Percentiles rank a stretch among this genome's conserved stretches.
Evolutionary conservation across 2,113 vertebrate genomes (phyloP).

Genomic region (Semicossyphus pulcher): DNA sequence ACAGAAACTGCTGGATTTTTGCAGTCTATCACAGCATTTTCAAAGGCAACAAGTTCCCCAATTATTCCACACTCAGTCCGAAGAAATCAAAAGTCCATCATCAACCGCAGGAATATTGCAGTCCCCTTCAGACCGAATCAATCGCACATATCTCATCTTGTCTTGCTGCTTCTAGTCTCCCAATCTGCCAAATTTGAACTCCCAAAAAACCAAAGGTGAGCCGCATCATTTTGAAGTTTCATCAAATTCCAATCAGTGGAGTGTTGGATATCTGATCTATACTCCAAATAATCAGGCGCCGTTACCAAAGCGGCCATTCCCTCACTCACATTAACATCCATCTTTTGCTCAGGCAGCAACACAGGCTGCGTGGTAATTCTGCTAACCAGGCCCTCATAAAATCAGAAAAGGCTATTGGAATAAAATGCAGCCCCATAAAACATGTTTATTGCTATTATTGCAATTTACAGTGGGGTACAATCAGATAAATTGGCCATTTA

Average conservation of each 20-base stretch:
- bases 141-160: slow-evolving; percentile 29
- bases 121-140: background rate
- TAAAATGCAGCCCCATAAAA: slow-evolving; percentile 45
- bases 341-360: slow-evolving; percentile 34
- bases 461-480: slow-evolving; percentile 17
- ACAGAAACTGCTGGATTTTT: no score
- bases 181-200: background rate
- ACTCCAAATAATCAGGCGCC: slow-evolving; percentile 37
- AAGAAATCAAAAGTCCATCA: slow-evolving; percentile 6
- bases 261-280: slow-evolving; percentile 32
- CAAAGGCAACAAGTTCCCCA: background rate
- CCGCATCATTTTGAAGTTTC: slow-evolving; percentile 34
- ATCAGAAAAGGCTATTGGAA: slow-evolving; percentile 34
- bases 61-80: slow-evolving; percentile 8
- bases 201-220: slow-evolving; percentile 29
- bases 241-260: slow-evolving; percentile 44
- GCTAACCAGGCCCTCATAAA: slow-evolving; percentile 38
- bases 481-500: slow-evolving; percentile 47
- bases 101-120: background rate
- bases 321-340: slow-evolving; percentile 25
- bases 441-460: slow-evolving; percentile 25
- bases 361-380: slow-evolving; percentile 22
- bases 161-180: background rate
- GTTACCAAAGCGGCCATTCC: slow-evolving; percentile 32
- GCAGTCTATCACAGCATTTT: no score